A percentile compares a stretch with the other conserved stretches of the same genome.
Conservation (phyloP, 2,113 vertebrate genomes). For the Arenaria interpres region DNA sequence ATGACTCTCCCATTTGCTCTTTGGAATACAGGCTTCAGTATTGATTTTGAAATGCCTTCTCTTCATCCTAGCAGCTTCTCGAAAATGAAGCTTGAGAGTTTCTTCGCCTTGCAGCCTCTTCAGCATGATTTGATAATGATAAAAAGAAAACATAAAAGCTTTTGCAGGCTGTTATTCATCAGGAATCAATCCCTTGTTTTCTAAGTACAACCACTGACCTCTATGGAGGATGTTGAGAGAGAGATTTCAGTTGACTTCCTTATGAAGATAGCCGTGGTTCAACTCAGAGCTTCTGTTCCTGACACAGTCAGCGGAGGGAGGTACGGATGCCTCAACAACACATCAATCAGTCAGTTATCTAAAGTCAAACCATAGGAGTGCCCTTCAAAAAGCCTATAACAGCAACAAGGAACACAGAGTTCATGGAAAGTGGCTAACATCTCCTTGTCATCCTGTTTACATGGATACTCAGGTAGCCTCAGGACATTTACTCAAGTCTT, state of each 20-base stretch:
- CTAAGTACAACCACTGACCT: neutral
- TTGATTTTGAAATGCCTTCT: conserved; percentile 55
- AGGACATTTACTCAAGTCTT: neutral
- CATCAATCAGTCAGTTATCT: neutral
- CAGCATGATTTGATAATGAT: conserved; percentile 13
- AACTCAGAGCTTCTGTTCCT: neutral
- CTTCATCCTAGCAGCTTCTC: conserved; percentile 24
- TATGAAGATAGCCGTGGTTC: neutral
- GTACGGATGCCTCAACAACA: neutral
- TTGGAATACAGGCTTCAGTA: conserved; percentile 16
- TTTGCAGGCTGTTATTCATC: neutral
- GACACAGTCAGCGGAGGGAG: neutral
- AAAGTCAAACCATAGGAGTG: neutral
- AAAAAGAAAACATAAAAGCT: neutral
- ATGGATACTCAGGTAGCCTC: neutral
- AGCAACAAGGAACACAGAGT: fast-evolving
- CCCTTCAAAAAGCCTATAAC: neutral
- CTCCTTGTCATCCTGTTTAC: neutral
- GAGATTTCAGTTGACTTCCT: neutral
- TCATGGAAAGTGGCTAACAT: neutral
- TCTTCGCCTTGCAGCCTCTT: conserved; percentile 40
- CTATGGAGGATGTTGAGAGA: neutral
- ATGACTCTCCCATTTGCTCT: conserved; percentile 46
- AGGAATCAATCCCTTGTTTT: neutral
- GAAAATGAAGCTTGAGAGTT: conserved; percentile 44